Base-by-base conservation (phyloP, 2,888 invertebrate species). In the Panzeria rudis region DNA sequence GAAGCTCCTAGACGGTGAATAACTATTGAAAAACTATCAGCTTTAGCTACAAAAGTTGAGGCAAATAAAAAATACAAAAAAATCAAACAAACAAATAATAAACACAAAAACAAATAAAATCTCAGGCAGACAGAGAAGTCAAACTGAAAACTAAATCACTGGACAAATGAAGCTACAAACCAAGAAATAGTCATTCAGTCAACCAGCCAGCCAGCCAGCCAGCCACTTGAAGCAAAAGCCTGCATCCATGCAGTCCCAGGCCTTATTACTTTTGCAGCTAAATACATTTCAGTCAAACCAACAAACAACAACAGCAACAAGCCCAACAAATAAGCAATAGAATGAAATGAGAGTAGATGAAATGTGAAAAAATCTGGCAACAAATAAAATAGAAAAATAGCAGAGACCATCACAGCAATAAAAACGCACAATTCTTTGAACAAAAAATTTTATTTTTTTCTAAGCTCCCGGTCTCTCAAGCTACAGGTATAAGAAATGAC, bases 1-100 rank as follows among this genome's bases (percentile, higher is more conserved):
- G 85, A 85, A 82, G 82, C 75, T 32, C 75, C 75, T 73, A 75
- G 69, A 75, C 69, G 64, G 44, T 15, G 71, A n/a, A 61, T 41
- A 64, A 29, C 62, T 23, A 64, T 64, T 50, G 61, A 75, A 77
- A 50, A 61, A 73, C 52, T 84, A 75, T 54, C 41, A 9, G 38
- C 20, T 44, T n/a, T 56, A 44, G 13, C 8, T 64, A 62, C 68
- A 73, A 29, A 8, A 6, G 38, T 44, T 64, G 35, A 25, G 54
- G 35, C n/a, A 23, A 68, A 15, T 13, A 11, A 38, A 38, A 3
- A 38, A 11, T 15, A 50, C n/a, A 17, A 50, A 50, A 29, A 32
- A n/a, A 25, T 13, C 59, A 78, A 69, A 56, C 35, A 29, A 69
- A 56, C 25, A 47, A 73, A 29, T 59, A 25, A 50, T 32, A 62